A percentile compares a stretch with the other conserved stretches of the same genome.
Conservation (phyloP, 2,888 invertebrate genomes). For the Pristionchus exspectatus region DNA sequence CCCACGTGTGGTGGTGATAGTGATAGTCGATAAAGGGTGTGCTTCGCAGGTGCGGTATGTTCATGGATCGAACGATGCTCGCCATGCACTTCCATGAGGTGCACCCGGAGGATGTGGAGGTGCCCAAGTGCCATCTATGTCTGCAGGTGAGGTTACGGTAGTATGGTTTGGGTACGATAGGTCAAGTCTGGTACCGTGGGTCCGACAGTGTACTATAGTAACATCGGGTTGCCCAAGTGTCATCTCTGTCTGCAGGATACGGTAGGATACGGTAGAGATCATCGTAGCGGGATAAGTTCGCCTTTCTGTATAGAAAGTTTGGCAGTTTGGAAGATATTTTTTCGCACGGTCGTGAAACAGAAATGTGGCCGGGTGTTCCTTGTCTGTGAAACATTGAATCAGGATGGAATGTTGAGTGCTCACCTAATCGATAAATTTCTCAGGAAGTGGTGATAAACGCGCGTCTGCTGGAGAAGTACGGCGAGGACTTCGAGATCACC, state of each 20-base stretch:
- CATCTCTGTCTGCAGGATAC: no score
- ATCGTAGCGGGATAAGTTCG: no score
- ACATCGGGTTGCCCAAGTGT: not conserved
- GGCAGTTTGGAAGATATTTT: not conserved
- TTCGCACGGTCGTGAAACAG: not conserved
- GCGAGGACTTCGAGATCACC: conserved; percentile 73
- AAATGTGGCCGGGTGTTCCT: not conserved
- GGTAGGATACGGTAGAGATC: no score
- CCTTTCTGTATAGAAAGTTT: no score
- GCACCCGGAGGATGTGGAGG: conserved; percentile 76
- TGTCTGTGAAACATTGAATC: no score
- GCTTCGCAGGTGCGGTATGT: conserved; percentile 75
- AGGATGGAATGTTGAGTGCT: no score
- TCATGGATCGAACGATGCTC: conserved; percentile 70
- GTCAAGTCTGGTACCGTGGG: no score
- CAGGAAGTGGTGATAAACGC: conserved; percentile 77
- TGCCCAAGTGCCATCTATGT: conserved; percentile 78
- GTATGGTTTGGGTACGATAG: no score
- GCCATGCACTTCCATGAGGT: conserved; percentile 78
- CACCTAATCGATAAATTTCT: conserved; percentile 1
- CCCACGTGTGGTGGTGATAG: no score
- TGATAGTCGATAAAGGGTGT: no score
- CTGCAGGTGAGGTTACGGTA: conserved; percentile 61
- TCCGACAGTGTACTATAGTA: not conserved
- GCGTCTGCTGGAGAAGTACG: conserved; percentile 73